Base-by-base conservation (phyloP, 2,888 invertebrate species). In the Lottia gigantea region DNA sequence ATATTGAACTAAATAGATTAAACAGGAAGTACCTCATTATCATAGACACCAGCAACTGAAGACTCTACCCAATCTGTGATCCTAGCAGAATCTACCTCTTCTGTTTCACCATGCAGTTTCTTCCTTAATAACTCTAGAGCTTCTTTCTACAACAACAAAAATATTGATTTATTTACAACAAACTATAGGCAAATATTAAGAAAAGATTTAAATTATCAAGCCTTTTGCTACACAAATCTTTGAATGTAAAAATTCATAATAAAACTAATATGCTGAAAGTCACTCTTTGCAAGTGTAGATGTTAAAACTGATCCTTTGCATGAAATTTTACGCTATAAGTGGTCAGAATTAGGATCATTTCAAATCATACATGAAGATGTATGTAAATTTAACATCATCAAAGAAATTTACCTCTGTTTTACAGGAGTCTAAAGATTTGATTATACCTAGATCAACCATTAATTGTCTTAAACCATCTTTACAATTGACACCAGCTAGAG, bases 391-490 rank as follows among this genome's bases (percentile, higher is more conserved):
- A 31, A 31, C 2, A 31, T 31, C 31, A 31, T 31, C 31, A 31
- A 31, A 31, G 31, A 40, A 40, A 19, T 12, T 19, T 23, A 55
- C 55, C 55, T 55, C 55, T 23, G 55, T 23, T 55, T 55, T 11
- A 19, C 19, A 55, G 12, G n/a, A 55, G 23, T 55, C 55, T 12
- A 55, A 14, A 23, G 55, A 23, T 19, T 55, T 55, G 23, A 55
- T 55, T 23, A 55, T 55, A 12, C 55, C 55, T 55, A 55, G 15
- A 23, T 55, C 55, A 11, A 55, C 23, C 55, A 55, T 55, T 55
- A 55, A 55, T 55, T 23, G 11, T 55, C 55, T 55, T 55, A 55
- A 55, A 23, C 55, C 55, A 55, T 55, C 55, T 55, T 23, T 11
- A 23, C 55, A 55, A 55, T 19, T 55, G 8, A 55, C 55, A 23